Percentiles rank a stretch among this genome's conserved stretches.
These are phyloP conservation scores for Cosmorhoe ocellata DNA, from an alignment of 2,888 invertebrate genomes.

Conservation along the genomic window DNA sequence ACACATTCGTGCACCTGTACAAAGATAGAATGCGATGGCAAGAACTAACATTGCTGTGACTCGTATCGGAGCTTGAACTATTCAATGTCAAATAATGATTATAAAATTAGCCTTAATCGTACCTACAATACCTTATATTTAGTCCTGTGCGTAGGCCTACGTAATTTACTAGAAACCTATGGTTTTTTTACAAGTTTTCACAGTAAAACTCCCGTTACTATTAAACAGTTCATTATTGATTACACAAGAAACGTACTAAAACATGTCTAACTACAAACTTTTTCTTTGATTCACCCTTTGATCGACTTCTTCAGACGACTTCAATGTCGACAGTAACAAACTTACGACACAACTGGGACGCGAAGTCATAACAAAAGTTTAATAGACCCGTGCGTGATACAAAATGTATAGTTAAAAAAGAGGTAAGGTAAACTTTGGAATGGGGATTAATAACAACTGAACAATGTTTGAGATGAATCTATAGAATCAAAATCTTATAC, in stretches of 20 bases:
- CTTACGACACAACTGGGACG: conserved; percentile 23
- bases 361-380: conserved; percentile 36
- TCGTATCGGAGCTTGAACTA: conserved; percentile 12
- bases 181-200: no score
- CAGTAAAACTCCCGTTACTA: not conserved
- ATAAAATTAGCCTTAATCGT: no score
- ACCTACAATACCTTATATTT: no score
- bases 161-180: not conserved
- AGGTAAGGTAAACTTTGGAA: conserved; percentile 31
- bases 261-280: conserved; percentile 6
- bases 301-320: conserved; percentile 31
- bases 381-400: conserved; percentile 27
- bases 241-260: conserved; percentile 1
- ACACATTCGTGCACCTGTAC: conserved; percentile 70
- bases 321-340: conserved; percentile 29
- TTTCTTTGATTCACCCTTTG: conserved; percentile 32
- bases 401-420: conserved; percentile 34
- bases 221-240: not conserved
- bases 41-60: conserved; percentile 30
- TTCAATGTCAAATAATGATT: not conserved
- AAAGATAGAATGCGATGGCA: conserved; percentile 53
- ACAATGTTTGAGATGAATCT: not conserved
- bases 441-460: conserved; percentile 21
- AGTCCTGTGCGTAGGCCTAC: no score
- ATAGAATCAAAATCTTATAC: no score